Base-by-base conservation (phyloP, 2,888 invertebrate genomes). In the Plusia festucae region DNA sequence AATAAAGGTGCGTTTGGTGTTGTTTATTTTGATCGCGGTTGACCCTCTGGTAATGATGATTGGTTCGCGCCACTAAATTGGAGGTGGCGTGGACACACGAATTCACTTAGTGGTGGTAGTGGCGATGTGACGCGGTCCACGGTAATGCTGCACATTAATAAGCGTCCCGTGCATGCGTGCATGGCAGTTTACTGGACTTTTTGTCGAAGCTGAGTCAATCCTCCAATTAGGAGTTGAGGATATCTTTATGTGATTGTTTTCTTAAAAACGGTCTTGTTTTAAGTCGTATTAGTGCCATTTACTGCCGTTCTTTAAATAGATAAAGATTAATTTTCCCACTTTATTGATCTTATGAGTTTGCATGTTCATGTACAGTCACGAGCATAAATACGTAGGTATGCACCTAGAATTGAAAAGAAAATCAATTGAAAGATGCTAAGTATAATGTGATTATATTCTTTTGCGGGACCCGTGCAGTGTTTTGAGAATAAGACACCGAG, bases 1-100 rank as follows among this genome's bases (percentile, higher is more conserved):
- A 65, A 73, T 76, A 81, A 89, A 91, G 91, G 92, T 91, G 91
- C 80, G 78, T 78, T 76, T 85, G 68, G 68, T 73, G 71, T 66
- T 68, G 73, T 82, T 82, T 82, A 83, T 85, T 88, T 81, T 88
- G 85, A 82, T 81, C 74, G 80, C 69, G 68, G 80, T 64, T 82
- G 82, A 85, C 84, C 86, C 85, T 87, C 84, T 82, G 79, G 82
- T 79, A 94, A 94, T 92, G 93, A 93, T 94, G 94, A 94, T 94
- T 92, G 93, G 94, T 94, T 89, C 86, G 78, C 81, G 85, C 83
- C 83, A 83, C 83, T 85, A 88, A 88, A 88, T 89, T 87, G 91
- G 81, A 93, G 93, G 92, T 92, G 93, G 90, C 90, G 84, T 77
- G 88, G 89, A 94, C 94, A 94, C 83, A 93, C 91, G 91, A 93